Conservation (phyloP, 2,888 invertebrate genomes). For the Epirrita christyi region DNA sequence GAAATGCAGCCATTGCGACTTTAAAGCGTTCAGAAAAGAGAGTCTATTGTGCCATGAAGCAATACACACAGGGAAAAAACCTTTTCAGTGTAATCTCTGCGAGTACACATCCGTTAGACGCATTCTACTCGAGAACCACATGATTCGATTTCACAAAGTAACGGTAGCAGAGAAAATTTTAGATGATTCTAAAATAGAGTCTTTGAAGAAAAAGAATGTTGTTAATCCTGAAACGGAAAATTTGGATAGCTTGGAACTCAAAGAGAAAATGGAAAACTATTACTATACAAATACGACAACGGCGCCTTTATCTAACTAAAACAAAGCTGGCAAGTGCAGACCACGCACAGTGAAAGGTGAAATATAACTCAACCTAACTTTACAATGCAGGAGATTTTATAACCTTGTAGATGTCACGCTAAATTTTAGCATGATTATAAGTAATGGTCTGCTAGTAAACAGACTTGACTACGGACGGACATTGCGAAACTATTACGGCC, state of each 20-base stretch:
- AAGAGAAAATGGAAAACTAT: not conserved
- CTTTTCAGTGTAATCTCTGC: slow-evolving; percentile 59
- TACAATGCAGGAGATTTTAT: no score
- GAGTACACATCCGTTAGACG: slow-evolving; percentile 57
- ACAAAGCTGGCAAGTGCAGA: no score
- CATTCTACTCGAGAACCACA: slow-evolving; percentile 54
- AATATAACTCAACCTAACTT: no score
- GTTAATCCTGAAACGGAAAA: not conserved
- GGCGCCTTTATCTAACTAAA: not conserved
- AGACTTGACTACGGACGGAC: no score
- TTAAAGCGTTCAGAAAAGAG: slow-evolving; percentile 53
- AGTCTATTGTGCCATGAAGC: slow-evolving; percentile 61
- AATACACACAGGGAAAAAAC: slow-evolving; percentile 62
- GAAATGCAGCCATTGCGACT: slow-evolving; percentile 64
- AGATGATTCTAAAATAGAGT: slow-evolving; percentile 53
- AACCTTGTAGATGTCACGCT: no score
- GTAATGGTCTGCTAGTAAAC: no score
- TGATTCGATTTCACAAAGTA: slow-evolving; percentile 50
- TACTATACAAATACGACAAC: not conserved
- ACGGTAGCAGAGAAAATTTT: slow-evolving; percentile 41
- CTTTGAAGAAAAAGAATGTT: slow-evolving; percentile 38
- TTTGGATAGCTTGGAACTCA: not conserved
- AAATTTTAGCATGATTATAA: no score
- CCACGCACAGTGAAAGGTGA: no score
- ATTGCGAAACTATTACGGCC: no score